A percentile compares a stretch with the other conserved stretches of the same genome.
Conservation (phyloP, 1,140 invertebrate genomes). For the Penaeus chinensis region DNA sequence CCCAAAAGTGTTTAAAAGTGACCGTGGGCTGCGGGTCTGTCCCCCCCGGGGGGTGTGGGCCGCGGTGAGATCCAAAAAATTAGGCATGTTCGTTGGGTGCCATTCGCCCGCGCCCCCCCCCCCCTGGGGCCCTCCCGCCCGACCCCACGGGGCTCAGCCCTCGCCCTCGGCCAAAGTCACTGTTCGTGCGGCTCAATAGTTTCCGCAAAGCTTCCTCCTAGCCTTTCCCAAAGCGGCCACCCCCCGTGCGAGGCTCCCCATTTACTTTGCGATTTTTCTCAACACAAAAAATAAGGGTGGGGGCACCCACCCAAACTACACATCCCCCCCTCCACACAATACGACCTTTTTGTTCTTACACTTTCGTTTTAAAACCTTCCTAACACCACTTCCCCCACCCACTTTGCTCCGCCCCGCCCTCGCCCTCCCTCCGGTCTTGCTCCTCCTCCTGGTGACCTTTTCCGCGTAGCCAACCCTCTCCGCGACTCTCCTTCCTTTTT, state of each 20-base stretch:
- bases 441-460: too few relatives aligned
- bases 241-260: slow-evolving; percentile 69
- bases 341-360: neutral
- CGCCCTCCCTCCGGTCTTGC: too few relatives aligned
- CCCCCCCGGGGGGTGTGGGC: neutral
- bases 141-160: slow-evolving; percentile 59
- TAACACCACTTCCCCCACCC: too few relatives aligned
- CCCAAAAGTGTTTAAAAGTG: slow-evolving; percentile 3
- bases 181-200: slow-evolving; percentile 79
- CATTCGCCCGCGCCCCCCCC: slow-evolving; percentile 53
- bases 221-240: slow-evolving; percentile 71
- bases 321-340: neutral
- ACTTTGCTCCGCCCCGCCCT: too few relatives aligned
- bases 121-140: slow-evolving; percentile 40
- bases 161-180: slow-evolving; percentile 70
- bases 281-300: slow-evolving; percentile 70
- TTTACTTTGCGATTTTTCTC: slow-evolving; percentile 85
- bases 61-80: neutral
- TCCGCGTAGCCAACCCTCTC: too few relatives aligned
- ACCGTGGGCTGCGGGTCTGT: neutral
- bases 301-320: neutral
- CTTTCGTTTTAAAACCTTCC: too few relatives aligned
- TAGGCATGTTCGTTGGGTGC: slow-evolving; percentile 51
- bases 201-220: slow-evolving; percentile 83
- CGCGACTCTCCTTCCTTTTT: too few relatives aligned